Percentiles rank a stretch among this genome's conserved stretches.
Evolutionary conservation across 1,140 invertebrate genomes (phyloP).

Genomic region (Drosophila prosaltans): DNA sequence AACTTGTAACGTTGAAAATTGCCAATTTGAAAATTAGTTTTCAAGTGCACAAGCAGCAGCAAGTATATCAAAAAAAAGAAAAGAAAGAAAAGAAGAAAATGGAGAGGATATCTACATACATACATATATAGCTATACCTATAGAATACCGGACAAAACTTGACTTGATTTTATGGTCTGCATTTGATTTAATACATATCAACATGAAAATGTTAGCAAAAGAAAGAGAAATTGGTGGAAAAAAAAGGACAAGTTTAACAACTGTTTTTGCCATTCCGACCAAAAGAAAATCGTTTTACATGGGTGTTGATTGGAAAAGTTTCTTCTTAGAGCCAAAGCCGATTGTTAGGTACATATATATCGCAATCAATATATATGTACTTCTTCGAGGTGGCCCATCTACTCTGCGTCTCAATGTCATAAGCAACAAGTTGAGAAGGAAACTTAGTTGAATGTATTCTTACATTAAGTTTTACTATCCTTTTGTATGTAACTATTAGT

Average conservation of each 20-base stretch:
- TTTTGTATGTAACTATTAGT: no score
- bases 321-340: background rate
- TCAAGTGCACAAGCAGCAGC: conserved; percentile 22
- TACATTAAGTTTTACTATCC: no score
- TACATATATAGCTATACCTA: conserved; percentile 10
- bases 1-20: conserved; percentile 15
- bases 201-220: background rate
- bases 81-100: background rate
- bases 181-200: conserved; percentile 17
- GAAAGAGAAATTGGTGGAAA: background rate
- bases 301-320: conserved; percentile 19
- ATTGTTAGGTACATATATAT: conserved; percentile 3
- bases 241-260: conserved; percentile 11
- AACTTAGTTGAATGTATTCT: no score
- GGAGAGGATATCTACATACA: background rate
- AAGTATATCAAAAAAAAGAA: background rate
- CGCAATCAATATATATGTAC: background rate
- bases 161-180: conserved; percentile 16
- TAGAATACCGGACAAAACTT: conserved; percentile 12
- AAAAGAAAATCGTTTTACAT: conserved; percentile 6
- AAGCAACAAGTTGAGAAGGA: background rate
- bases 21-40: conserved; percentile 29
- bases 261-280: conserved; percentile 4
- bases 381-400: no score
- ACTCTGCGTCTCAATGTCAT: background rate